Evolutionary conservation across 2,797 vertebrate genomes (phyloP).

Genomic region (Stomatorhinus walkeri): DNA sequence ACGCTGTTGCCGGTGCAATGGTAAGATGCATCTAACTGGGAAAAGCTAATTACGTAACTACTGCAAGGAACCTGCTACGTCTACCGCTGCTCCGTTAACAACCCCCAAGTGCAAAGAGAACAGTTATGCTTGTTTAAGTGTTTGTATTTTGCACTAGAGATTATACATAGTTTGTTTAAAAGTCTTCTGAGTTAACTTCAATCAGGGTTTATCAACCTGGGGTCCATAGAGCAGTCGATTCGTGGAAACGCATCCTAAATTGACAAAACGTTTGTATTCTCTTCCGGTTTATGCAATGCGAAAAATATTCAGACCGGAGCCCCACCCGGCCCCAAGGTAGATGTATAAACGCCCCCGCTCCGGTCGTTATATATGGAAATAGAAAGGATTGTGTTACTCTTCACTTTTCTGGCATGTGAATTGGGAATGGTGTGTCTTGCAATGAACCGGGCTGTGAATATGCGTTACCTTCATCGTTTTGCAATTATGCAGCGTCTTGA

Average conservation of each 20-base stretch:
- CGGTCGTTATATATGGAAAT: not conserved
- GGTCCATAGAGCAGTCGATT: not conserved
- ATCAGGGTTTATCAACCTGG: not conserved
- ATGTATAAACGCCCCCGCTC: not conserved
- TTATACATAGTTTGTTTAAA: not conserved
- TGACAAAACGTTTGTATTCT: not conserved
- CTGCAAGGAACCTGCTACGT: not conserved
- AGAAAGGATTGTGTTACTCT: not conserved
- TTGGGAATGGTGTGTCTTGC: not conserved
- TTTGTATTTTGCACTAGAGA: not conserved
- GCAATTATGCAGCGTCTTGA: not conserved
- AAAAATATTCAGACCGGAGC: not conserved
- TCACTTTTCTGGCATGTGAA: not conserved
- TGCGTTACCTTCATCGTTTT: not conserved
- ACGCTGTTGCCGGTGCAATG: conserved; percentile 66
- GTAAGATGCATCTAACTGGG: conserved; percentile 44
- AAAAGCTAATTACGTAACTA: not conserved
- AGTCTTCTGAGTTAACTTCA: not conserved
- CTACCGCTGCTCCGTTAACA: not conserved
- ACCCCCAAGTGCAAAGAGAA: not conserved
- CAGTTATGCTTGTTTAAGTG: not conserved
- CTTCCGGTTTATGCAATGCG: not conserved
- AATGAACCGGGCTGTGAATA: not conserved
- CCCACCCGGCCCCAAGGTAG: not conserved
- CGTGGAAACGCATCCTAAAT: not conserved